A percentile compares a stretch with the other conserved stretches of the same genome.
Evolutionary conservation across 92 coral and sea anemone species (phyloP).

Genomic region (Porites divaricata): DNA sequence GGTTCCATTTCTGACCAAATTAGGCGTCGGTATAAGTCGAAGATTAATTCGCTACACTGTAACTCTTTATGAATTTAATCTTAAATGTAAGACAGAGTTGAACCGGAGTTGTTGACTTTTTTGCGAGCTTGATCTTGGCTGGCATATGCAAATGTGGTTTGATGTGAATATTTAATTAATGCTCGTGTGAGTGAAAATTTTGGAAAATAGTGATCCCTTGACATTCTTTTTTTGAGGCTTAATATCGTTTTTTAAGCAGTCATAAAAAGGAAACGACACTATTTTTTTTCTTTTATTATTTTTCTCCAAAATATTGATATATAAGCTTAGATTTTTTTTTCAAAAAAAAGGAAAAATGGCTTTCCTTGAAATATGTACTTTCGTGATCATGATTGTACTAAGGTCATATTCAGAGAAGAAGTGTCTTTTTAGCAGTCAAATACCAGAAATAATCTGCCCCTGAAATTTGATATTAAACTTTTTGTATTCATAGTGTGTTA

Average conservation of each 20-base stretch:
- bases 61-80: background rate
- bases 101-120: background rate
- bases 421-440: background rate
- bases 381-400: background rate
- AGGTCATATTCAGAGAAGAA: background rate
- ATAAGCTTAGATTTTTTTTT: too few relatives aligned
- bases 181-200: background rate
- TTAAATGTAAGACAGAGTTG: background rate
- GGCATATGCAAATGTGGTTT: slow-evolving; percentile 25
- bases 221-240: background rate
- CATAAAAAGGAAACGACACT: too few relatives aligned
- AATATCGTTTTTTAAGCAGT: background rate
- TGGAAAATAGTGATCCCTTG: background rate
- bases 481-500: too few relatives aligned
- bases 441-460: background rate
- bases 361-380: background rate
- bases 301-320: too few relatives aligned
- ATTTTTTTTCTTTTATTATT: too few relatives aligned
- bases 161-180: slow-evolving; percentile 23
- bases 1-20: background rate
- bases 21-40: background rate
- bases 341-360: too few relatives aligned
- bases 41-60: background rate
- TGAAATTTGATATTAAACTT: background rate
- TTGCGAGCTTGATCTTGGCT: background rate